Evolutionary conservation across 1,140 invertebrate species (phyloP).

Genomic region (Diachasmimorpha longicaudata): DNA sequence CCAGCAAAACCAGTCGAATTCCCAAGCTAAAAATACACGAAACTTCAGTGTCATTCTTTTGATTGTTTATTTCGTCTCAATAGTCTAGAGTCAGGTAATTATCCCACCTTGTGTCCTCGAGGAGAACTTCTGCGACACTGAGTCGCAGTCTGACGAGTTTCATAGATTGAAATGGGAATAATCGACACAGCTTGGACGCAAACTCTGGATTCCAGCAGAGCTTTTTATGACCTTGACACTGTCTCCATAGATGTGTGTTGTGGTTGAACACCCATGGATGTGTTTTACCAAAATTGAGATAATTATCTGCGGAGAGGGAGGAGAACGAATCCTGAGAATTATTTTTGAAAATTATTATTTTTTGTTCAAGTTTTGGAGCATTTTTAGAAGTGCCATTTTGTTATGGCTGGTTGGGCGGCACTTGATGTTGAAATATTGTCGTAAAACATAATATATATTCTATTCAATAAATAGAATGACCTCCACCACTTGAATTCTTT

Average conservation of each 20-base stretch:
- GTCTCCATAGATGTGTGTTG: conserved; percentile 81
- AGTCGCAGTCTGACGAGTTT: conserved; percentile 82
- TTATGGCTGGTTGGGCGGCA: too few species aligned
- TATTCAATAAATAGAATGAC: too few species aligned
- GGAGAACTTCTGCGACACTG: conserved; percentile 72
- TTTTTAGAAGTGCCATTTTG: too few species aligned
- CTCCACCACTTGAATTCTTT: too few species aligned
- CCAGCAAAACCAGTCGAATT: conserved; percentile 77
- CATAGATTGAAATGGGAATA: conserved; percentile 88
- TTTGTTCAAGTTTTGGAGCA: too few species aligned
- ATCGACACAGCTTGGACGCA: conserved; percentile 76
- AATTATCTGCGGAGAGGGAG: conserved; percentile 64
- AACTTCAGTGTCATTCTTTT: conserved; percentile 4
- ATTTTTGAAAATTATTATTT: too few species aligned
- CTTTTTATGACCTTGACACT: conserved; percentile 73
- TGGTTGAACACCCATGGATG: conserved; percentile 84
- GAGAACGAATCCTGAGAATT: neutral
- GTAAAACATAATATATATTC: too few species aligned
- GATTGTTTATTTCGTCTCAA: conserved; percentile 1
- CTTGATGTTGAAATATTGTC: too few species aligned
- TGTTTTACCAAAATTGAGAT: conserved; percentile 76
- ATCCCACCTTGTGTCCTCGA: conserved; percentile 75
- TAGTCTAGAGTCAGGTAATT: conserved; percentile 11
- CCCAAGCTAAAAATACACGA: conserved; percentile 66
- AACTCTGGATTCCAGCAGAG: conserved; percentile 80